phyloP scores from a whole-genome alignment of 1,140 invertebrate species.

The Bursaphelenchus mucronatus region DNA sequence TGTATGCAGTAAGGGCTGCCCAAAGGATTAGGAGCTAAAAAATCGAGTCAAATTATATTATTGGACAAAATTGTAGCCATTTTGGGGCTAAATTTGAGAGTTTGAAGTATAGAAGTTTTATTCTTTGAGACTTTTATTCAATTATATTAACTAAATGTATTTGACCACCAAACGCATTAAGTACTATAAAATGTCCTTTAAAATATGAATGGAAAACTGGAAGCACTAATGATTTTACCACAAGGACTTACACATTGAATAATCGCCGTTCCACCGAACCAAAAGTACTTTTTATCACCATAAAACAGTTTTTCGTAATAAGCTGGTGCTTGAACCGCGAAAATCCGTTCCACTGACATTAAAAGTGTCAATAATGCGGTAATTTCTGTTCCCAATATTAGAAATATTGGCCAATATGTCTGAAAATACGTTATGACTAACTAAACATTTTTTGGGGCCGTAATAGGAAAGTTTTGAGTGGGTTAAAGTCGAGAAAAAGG shows the following conservation, averaged over 20 bases:
- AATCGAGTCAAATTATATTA: not conserved
- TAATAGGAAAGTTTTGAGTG: too few relatives aligned
- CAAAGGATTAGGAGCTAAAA: conserved; percentile 14
- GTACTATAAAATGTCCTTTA: not conserved
- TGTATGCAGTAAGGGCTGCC: conserved; percentile 22
- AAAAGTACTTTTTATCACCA: conserved; percentile 7
- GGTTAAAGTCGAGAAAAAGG: too few relatives aligned
- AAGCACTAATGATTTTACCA: too few relatives aligned
- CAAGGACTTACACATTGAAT: too few relatives aligned
- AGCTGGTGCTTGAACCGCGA: conserved; percentile 22
- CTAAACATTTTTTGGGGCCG: not conserved
- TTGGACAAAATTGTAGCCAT: too few relatives aligned
- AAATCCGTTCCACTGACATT: conserved; percentile 23
- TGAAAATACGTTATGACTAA: conserved; percentile 1
- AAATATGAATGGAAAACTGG: too few relatives aligned
- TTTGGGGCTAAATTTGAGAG: too few relatives aligned
- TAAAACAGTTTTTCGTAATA: conserved; percentile 19
- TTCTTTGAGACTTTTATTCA: too few relatives aligned
- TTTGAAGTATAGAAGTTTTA: too few relatives aligned
- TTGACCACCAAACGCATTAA: not conserved
- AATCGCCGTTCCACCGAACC: not conserved
- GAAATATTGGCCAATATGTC: conserved; percentile 25
- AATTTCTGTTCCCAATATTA: conserved; percentile 28
- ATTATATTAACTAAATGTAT: not conserved
- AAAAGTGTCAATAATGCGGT: conserved; percentile 24